Percentiles rank a stretch among this genome's conserved stretches.
Evolutionary conservation across 37 sponge, comb jelly and placozoan genomes (phyloP).

Genomic region (Amphimedon queenslandica): DNA sequence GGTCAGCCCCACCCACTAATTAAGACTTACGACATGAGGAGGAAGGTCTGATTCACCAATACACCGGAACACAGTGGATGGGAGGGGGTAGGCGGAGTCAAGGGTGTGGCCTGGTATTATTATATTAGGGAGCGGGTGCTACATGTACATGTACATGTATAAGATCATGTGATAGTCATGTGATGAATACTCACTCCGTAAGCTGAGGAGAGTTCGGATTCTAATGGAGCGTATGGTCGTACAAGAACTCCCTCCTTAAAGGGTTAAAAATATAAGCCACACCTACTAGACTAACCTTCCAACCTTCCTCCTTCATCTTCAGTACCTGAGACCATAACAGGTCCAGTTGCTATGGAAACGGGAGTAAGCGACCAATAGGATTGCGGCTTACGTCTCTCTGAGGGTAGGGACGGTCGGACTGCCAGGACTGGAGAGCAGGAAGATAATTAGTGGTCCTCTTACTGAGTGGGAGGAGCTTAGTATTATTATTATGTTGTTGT

Average conservation of each 20-base stretch:
- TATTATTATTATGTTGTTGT: neutral
- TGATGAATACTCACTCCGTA: constrained; percentile 29
- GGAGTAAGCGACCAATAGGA: neutral
- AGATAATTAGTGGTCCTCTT: constrained; percentile 73
- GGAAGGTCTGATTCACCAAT: constrained; percentile 63
- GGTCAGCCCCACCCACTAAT: neutral
- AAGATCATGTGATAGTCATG: neutral
- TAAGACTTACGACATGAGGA: constrained; percentile 29
- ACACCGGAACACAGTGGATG: constrained; percentile 69
- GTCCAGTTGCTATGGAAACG: constrained; percentile 51
- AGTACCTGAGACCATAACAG: constrained; percentile 84
- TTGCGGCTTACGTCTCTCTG: constrained; percentile 60
- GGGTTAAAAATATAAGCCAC: neutral
- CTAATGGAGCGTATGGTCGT: constrained; percentile 43
- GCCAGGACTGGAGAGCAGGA: constrained; percentile 78
- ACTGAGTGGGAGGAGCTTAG: constrained; percentile 15
- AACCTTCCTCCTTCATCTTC: constrained; percentile 73
- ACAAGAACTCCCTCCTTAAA: constrained; percentile 39
- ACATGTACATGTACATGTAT: neutral
- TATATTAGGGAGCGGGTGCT: constrained; percentile 79
- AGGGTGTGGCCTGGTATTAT: constrained; percentile 70
- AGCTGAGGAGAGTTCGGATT: constrained; percentile 50
- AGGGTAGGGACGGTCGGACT: constrained; percentile 44
- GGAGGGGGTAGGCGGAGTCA: constrained; percentile 76
- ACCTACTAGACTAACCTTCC: constrained; percentile 61